These are phyloP conservation scores for Taeniopygia guttata DNA, from an alignment of 2,797 vertebrate genomes.

Conservation along the genomic window DNA sequence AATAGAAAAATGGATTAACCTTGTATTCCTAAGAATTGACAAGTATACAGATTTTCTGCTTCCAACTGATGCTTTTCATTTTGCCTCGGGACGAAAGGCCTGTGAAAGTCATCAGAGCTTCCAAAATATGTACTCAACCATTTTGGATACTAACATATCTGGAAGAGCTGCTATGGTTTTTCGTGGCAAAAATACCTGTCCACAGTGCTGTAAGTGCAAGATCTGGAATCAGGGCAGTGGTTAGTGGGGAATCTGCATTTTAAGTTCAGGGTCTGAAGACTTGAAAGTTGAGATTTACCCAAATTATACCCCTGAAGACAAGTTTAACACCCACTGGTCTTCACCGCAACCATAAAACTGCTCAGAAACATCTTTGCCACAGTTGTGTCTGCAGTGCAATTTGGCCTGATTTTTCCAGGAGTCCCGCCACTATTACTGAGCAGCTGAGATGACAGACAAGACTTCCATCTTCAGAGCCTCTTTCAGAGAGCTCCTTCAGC, in stretches of 20 bases:
- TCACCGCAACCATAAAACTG: constrained; percentile 25
- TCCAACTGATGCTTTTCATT: neutral
- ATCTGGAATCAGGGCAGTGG: neutral
- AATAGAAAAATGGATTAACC: neutral
- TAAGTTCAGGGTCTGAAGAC: neutral
- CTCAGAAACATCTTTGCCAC: neutral
- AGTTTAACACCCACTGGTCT: neutral
- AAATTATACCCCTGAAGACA: constrained; percentile 48
- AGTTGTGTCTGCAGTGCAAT: neutral
- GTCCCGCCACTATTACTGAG: constrained; percentile 5
- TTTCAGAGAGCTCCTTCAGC: constrained; percentile 44
- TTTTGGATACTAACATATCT: neutral
- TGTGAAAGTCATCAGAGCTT: constrained; percentile 13
- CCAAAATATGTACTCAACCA: neutral
- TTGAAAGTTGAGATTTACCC: constrained; percentile 37
- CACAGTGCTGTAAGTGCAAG: neutral
- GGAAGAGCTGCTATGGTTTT: neutral
- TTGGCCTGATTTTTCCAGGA: constrained; percentile 39
- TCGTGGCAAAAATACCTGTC: constrained; percentile 27
- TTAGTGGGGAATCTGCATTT: constrained; percentile 8
- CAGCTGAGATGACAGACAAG: constrained; percentile 58
- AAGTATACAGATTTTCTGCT: neutral
- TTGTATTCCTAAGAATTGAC: neutral
- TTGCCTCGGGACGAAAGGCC: neutral
- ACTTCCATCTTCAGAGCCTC: constrained; percentile 32